These are phyloP conservation scores for Kryptolebias marmoratus DNA, from an alignment of 2,113 vertebrate species.

Conservation along the genomic window DNA sequence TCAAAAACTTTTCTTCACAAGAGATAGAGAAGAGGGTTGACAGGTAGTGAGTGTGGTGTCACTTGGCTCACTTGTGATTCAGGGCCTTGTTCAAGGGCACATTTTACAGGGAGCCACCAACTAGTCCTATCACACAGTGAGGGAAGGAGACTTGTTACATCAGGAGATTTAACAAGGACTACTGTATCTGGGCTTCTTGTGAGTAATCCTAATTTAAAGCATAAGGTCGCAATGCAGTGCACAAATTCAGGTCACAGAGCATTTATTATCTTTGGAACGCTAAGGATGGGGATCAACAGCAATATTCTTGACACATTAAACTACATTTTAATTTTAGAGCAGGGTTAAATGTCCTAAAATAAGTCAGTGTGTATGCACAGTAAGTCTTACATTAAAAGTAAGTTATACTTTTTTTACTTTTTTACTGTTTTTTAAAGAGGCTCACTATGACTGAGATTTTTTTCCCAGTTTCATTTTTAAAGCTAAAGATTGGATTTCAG, in stretches of 20 bases:
- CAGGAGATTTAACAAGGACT: conserved; percentile 25
- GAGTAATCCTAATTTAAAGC: conserved; percentile 26
- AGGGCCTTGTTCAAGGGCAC: conserved; percentile 67
- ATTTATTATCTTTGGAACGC: conserved; percentile 6
- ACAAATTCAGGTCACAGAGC: conserved; percentile 17
- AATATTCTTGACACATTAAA: conserved; percentile 3
- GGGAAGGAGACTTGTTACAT: conserved; percentile 18
- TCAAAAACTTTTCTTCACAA: conserved; percentile 59
- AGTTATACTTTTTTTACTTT: background rate
- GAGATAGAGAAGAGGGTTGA: conserved; percentile 37
- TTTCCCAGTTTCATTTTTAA: too few relatives aligned
- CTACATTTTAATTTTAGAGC: background rate
- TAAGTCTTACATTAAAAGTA: background rate
- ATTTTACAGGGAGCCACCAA: conserved; percentile 34
- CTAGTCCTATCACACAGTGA: conserved; percentile 24
- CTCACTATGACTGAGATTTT: too few relatives aligned
- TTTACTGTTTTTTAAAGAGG: background rate
- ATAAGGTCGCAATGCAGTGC: background rate
- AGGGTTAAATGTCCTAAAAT: background rate
- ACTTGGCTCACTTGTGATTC: conserved; percentile 54
- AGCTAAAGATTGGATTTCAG: too few relatives aligned
- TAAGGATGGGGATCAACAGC: background rate
- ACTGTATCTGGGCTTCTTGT: conserved; percentile 13
- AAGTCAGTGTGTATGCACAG: background rate
- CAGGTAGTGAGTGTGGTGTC: conserved; percentile 34